A percentile compares a stretch with the other conserved stretches of the same genome.
phyloP scores from a whole-genome alignment of 2,888 invertebrate genomes.

The Drosophila imparisetae region DNA sequence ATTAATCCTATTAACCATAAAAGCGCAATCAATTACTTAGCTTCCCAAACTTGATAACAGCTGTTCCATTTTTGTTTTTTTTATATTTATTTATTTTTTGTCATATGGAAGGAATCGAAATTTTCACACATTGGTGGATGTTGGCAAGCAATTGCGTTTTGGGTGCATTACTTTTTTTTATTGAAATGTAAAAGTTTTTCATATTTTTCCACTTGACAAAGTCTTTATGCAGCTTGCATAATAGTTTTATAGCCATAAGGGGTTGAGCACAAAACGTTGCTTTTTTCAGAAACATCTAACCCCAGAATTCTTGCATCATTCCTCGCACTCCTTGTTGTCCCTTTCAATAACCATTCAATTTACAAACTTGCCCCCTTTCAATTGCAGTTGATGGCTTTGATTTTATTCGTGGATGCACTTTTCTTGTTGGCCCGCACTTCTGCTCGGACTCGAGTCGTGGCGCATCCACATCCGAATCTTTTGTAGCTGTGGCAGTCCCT shows the following conservation, averaged over 20 bases:
- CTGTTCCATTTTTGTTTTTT: neutral
- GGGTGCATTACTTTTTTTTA: conserved; percentile 53
- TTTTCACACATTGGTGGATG: conserved; percentile 54
- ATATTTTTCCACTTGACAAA: conserved; percentile 81
- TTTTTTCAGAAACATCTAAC: conserved; percentile 34
- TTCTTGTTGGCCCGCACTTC: conserved; percentile 62
- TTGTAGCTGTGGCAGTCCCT: conserved; percentile 61
- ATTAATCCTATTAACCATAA: conserved; percentile 12
- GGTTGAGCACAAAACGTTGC: conserved; percentile 64
- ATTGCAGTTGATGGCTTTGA: conserved; percentile 80
- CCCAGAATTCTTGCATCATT: neutral
- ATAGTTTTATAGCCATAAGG: conserved; percentile 75
- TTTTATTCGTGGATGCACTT: conserved; percentile 81
- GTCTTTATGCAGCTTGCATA: conserved; percentile 77
- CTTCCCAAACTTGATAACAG: neutral
- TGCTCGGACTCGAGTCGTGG: conserved; percentile 31
- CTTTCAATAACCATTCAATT: conserved; percentile 81
- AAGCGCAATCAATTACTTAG: conserved; percentile 57
- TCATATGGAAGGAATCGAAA: conserved; percentile 39
- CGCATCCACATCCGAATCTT: conserved; percentile 54
- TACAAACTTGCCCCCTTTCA: conserved; percentile 45
- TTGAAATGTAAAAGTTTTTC: conserved; percentile 79
- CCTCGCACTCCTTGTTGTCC: neutral
- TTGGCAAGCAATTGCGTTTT: conserved; percentile 60
- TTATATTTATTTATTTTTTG: neutral